Evolutionary conservation across 2,888 invertebrate genomes (phyloP), one percentile per base, ranked within the genome.

Genomic region (Ischnus inquisitorius): DNA sequence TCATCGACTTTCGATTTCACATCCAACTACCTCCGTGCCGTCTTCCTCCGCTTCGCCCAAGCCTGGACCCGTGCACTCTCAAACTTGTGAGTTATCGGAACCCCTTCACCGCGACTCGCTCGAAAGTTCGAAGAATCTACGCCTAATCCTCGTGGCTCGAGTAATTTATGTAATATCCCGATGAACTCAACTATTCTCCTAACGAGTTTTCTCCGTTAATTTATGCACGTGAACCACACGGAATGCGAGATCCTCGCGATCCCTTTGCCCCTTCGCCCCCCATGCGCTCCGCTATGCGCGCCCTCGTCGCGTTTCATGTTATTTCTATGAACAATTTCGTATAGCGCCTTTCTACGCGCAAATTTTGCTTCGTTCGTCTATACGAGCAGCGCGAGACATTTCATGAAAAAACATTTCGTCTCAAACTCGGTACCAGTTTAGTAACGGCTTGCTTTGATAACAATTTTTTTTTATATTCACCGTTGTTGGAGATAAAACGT

Each of bases 61-160:
- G 5, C 51, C 6, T 39, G 6, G 34, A 16, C 34, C 51, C 10
- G 48, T 62, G 46, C 39, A 4, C 43, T 86, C 75, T 72, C 85
- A 87, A 91, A 91, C 82, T 92, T 90, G 85, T 90, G 88, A 91
- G 89, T 92, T 91, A 92, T 92, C 88, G 88, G 87, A 86, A 85
- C 79, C 82, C 74, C 71, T 83, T 51, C 48, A 82, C 75, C 72
- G 79, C 82, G 34, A 34, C 34, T 4, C 34, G 34, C 34, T 54
- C 85, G 86, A 90, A 91, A 90, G 91, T 91, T 89, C 89, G 89
- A 90, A 91, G 92, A 92, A 92, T 91, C 86, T 87, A 74, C 87
- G 86, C 83, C 87, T 84, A 88, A 88, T 89, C 89, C 88, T 87
- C 68, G 75, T 34, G 60, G 69, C 64, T 43, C 78, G 43, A 69